A percentile compares a stretch with the other conserved stretches of the same genome.
Conservation (phyloP, 2,797 vertebrate species). For the Urocyon cinereoargenteus region DNA sequence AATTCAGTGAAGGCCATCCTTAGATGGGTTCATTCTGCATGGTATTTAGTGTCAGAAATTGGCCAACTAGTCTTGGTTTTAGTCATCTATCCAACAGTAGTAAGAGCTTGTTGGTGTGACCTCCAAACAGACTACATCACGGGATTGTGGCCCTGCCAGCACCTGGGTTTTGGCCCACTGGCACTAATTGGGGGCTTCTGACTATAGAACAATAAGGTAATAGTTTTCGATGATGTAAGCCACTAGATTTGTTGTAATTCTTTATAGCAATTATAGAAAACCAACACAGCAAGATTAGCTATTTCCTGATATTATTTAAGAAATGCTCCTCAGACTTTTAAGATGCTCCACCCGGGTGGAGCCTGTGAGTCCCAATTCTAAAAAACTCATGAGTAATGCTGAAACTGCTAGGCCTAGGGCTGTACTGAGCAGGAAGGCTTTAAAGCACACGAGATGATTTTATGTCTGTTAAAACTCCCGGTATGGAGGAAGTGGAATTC, state of each 20-base stretch:
- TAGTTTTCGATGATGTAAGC: not conserved
- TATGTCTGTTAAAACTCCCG: not conserved
- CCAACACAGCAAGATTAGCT: not conserved
- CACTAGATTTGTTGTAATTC: not conserved
- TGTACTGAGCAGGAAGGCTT: not conserved
- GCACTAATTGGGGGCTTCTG: not conserved
- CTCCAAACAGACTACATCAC: not conserved
- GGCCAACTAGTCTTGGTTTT: not conserved
- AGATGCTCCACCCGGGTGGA: not conserved
- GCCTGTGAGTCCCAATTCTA: not conserved
- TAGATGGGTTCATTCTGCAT: not conserved
- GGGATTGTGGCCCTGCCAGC: not conserved
- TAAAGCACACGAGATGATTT: not conserved
- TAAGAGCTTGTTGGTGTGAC: not conserved
- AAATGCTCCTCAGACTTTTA: not conserved
- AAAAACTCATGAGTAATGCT: not conserved
- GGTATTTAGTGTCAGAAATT: not conserved
- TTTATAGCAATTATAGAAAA: conserved; percentile 23
- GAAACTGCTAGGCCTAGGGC: not conserved
- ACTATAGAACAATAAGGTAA: not conserved
- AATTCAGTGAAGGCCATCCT: not conserved
- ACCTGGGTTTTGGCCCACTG: not conserved
- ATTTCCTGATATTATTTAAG: not conserved
- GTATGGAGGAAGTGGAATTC: not conserved
- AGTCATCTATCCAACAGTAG: conserved; percentile 9